Base-by-base conservation (phyloP, 2,113 vertebrate species). In the Mormyrus lacerda region DNA sequence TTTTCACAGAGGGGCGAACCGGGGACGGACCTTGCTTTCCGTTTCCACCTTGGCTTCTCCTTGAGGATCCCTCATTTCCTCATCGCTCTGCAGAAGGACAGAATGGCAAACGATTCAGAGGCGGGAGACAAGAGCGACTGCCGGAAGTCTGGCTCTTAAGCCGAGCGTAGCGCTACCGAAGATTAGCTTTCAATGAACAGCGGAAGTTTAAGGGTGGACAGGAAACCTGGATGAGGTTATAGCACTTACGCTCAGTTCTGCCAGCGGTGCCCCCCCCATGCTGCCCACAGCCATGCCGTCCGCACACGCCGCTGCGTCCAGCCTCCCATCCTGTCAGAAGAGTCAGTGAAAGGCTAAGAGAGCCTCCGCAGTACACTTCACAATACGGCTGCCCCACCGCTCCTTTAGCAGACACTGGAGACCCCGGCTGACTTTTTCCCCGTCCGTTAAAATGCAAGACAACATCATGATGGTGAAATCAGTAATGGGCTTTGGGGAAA, bases 21-120 rank as follows among this genome's bases (percentile, higher is more conserved):
- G 7, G 19, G 27, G 44, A 89, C 88, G 89, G 58, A 94, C 93
- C 89, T 89, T 92, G 13, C 61, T 87, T 88, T 91, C 89, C 0
- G 87, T 86, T 35, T 91, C 91, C 19, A 82, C 90, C 88, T 91
- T 92, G 42, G 87, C 42, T 39, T 93, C 92, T 24, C 48, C 89
- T 42, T 92, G 89, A 89, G 88, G 51, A 83, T 87, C 44, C 27
- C 44, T 17, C 24, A 51, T 44, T 79, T 93, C 92, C 35, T 85
- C 51, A 31, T 17, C 88, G 35, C 88, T 90, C 61, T 89, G 31
- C 45, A 19, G 88, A 90, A 83, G 31, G 50, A 76, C 47, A 27
- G 11, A 83, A 21, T 51, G 19, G 58, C n/a, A 58, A 51, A 48
- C 24, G 17, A 51, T 35, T 47, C 39, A 87, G n/a, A 27, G n/a